These are phyloP conservation scores for Eretmocerus hayati DNA, from an alignment of 2,888 invertebrate genomes.

Conservation along the genomic window DNA sequence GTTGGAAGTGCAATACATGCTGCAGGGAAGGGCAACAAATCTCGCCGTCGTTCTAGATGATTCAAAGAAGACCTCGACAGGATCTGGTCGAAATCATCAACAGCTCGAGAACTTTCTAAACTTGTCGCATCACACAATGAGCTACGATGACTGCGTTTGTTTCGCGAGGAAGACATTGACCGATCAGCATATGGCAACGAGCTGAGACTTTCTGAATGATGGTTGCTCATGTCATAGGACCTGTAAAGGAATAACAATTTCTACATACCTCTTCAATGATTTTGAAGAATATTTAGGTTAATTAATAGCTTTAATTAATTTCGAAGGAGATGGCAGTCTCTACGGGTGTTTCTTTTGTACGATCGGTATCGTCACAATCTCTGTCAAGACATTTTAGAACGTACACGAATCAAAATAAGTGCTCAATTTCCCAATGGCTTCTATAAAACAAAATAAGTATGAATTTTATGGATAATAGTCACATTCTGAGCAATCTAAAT, in stretches of 20 bases:
- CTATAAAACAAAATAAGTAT: neutral
- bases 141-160: constrained; percentile 32
- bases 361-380: no score
- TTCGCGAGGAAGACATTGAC: constrained; percentile 22
- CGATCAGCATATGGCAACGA: constrained; percentile 29
- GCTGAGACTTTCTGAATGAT: constrained; percentile 37
- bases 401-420: no score
- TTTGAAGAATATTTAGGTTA: no score
- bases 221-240: constrained; percentile 26
- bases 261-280: no score
- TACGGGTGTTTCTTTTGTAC: no score
- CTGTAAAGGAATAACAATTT: no score
- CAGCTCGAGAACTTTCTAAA: constrained; percentile 27
- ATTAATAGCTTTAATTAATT: no score
- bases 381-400: no score
- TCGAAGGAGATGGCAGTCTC: no score
- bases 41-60: neutral
- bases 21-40: constrained; percentile 3
- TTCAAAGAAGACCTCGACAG: neutral
- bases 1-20: neutral
- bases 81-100: constrained; percentile 8
- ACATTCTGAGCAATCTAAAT: neutral
- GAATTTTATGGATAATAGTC: neutral
- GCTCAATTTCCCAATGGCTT: neutral
- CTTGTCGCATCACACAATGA: constrained; percentile 39